Evolutionary conservation across 2,888 invertebrate genomes (phyloP), one percentile per base, ranked within the genome.

Genomic region (Ectropis crepuscularia): DNA sequence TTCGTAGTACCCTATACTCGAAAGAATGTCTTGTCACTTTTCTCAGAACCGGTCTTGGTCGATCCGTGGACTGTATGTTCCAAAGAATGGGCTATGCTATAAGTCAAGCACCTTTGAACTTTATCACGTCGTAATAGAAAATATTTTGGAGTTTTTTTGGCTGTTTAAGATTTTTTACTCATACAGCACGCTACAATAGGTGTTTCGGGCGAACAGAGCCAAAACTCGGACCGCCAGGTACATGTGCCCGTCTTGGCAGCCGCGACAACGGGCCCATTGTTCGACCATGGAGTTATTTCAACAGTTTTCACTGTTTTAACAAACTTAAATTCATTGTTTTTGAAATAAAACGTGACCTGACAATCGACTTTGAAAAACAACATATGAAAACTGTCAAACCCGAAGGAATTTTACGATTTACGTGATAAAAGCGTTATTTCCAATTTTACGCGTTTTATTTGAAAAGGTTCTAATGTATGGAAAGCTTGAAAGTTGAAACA

Each of bases 31-130:
- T 80, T 79, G 84, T 88, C 81, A 85, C 81, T 82, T 84, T 90
- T 87, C 86, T 79, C 73, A 84, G 85, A 89, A 90, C 88, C 87
- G 87, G 87, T 88, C 81, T 63, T 72, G 78, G 75, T 72, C 78
- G 79, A 79, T 80, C 77, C 75, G 70, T 74, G 69, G 72, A 65
- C 63, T 57, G 64, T 67, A 70, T 63, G 62, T 53, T 41, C 51
- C 64, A 58, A 57, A 62, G 59, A 65, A 65, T 58, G 68, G 57
- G 72, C 64, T 57, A 66, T 60, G 67, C 69, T 70, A 71, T 63
- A 63, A 69, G 70, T 70, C 72, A 72, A 69, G 63, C 68, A 73
- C 69, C 69, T 73, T 71, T 73, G 69, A 69, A 68, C 71, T 73
- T 73, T 73, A 73, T 66, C 54, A 48, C 69, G 57, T 4, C 8